phyloP scores from a whole-genome alignment of 2,888 invertebrate species.

The Ophioninae sp. region DNA sequence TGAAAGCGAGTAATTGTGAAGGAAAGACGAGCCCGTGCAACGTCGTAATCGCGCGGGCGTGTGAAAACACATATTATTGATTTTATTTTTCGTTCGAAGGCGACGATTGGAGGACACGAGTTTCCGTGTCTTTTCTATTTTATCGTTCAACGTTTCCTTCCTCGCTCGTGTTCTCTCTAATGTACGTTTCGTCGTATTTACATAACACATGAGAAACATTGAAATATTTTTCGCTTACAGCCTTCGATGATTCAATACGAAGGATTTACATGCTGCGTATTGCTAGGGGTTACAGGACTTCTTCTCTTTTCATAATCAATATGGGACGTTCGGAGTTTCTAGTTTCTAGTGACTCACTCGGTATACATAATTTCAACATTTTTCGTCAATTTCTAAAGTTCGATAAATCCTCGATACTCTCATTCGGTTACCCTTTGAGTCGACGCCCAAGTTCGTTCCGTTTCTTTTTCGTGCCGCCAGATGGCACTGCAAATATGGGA shows the following conservation, averaged over 20 bases:
- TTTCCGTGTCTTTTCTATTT: constrained; percentile 3
- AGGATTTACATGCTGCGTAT: constrained; percentile 65
- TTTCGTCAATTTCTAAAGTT: constrained; percentile 14
- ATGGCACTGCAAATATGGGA: no score
- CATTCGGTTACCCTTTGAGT: neutral
- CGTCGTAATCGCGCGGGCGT: constrained; percentile 12
- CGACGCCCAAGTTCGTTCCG: no score
- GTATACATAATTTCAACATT: constrained; percentile 2
- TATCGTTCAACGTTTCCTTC: constrained; percentile 32
- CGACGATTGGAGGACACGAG: constrained; percentile 10
- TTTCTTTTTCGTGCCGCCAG: no score
- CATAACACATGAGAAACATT: constrained; percentile 77
- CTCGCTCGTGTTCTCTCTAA: constrained; percentile 35
- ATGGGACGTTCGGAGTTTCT: no score
- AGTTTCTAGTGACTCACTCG: no score
- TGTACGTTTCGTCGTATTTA: constrained; percentile 70
- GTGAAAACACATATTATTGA: constrained; percentile 74
- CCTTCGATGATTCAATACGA: constrained; percentile 69
- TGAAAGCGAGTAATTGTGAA: neutral
- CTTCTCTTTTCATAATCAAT: no score
- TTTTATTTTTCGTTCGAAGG: constrained; percentile 69
- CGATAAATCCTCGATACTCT: no score
- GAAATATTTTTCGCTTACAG: constrained; percentile 70
- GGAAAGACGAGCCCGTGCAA: neutral
- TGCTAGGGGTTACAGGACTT: constrained; percentile 53